Base-by-base conservation (phyloP, 2,888 invertebrate species). In the Theretra japonica region DNA sequence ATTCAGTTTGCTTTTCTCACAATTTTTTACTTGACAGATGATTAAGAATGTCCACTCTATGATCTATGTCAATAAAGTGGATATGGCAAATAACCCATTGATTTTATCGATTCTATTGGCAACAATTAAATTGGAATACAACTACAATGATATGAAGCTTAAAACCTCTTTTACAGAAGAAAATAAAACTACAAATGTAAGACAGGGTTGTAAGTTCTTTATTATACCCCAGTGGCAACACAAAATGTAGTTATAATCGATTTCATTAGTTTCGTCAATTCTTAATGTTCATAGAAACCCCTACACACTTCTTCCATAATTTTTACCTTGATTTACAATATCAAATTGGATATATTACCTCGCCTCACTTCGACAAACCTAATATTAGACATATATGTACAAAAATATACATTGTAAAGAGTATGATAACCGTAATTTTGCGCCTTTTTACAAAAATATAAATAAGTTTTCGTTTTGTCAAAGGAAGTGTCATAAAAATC, bases 321-420 rank as follows among this genome's bases (percentile, higher is more conserved):
- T 57, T 58, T 23, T n/a, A n/a, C 15, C 1, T 65, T 65, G 23
- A n/a, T 30, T 30, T 23, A 23, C 41, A 48, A 65, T 21, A 48
- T 65, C 17, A 0, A 21, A 33, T 41, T 11, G 23, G 23, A 59
- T 4, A 21, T 65, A 41, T 17, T 23, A 17, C 23, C 41, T 65
- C 23, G 48, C 17, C 48, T 48, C 41, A 48, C 33, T 71, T 62
- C 69, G 72, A 50, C 70, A 60, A 73, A 62, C 72, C 70, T 75
- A 76, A 23, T 71, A 74, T 73, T 75, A 73, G 70, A 72, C 73
- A 70, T 74, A 41, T 76, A 75, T 76, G 74, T 79, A 76, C 76
- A 76, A 73, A 74, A 68, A 65, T 76, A 74, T 77, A 77, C 73
- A 76, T 70, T 60, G 68, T 74, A 70, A 71, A 69, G 30, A 72